phyloP scores from a whole-genome alignment of 2,888 invertebrate genomes.

The Sarcophaga variegata region DNA sequence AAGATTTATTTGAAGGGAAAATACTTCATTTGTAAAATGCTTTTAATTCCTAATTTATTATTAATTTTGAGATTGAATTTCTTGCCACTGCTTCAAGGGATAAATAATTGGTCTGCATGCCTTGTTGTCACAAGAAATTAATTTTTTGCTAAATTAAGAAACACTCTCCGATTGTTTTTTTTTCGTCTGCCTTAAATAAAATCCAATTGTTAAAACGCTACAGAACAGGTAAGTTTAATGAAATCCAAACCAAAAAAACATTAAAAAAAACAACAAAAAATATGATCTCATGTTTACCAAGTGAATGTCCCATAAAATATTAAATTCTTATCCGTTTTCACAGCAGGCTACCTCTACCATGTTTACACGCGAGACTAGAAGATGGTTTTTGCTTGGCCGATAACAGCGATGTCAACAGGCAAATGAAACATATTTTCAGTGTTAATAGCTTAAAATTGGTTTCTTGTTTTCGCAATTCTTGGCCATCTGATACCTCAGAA shows the following conservation, averaged over 20 bases:
- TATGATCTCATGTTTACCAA: slow-evolving; percentile 25
- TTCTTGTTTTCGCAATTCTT: not conserved
- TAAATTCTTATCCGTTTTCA: slow-evolving; percentile 41
- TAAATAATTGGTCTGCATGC: slow-evolving; percentile 21
- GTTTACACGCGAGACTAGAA: slow-evolving; percentile 36
- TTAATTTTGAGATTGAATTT: slow-evolving; percentile 37
- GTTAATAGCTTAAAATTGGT: not conserved
- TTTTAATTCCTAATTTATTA: slow-evolving; percentile 38
- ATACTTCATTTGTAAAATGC: not conserved
- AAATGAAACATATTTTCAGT: not conserved
- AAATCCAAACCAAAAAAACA: not conserved
- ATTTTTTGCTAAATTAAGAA: not conserved
- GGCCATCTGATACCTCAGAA: no score
- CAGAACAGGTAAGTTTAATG: not conserved
- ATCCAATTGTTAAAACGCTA: not conserved
- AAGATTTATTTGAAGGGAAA: no score
- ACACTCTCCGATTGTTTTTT: not conserved
- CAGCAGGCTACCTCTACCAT: slow-evolving; percentile 36
- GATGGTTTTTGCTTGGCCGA: not conserved
- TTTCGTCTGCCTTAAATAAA: not conserved
- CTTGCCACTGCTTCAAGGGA: not conserved
- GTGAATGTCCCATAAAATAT: slow-evolving; percentile 37
- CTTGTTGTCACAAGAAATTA: slow-evolving; percentile 37
- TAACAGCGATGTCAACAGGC: slow-evolving; percentile 13
- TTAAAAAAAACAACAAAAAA: not conserved